phyloP scores from a whole-genome alignment of 2,113 vertebrate genomes.

The Coturnix japonica region DNA sequence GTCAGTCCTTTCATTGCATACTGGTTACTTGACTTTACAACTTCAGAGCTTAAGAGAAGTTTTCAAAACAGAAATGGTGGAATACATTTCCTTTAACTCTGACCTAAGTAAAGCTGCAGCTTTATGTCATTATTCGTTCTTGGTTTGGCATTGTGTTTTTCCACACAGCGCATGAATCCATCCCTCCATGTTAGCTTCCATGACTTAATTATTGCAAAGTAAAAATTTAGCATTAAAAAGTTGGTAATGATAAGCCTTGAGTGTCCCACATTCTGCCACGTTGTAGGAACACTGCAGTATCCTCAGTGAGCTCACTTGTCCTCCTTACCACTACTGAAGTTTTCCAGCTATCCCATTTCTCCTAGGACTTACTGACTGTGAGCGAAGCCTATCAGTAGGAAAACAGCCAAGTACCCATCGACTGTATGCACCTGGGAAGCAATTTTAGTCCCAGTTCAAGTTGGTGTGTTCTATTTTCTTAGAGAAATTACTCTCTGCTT shows the following conservation, averaged over 20 bases:
- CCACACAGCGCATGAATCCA: not conserved
- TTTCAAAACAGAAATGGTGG: not conserved
- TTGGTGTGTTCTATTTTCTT: not conserved
- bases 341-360: not conserved
- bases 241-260: not conserved
- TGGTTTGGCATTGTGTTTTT: not conserved
- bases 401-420: not conserved
- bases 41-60: not conserved
- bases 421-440: not conserved
- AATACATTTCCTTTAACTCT: not conserved
- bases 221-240: not conserved
- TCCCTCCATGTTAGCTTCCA: not conserved
- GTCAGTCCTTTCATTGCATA: accelerated
- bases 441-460: not conserved
- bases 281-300: not conserved
- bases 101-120: not conserved
- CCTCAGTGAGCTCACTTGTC: not conserved
- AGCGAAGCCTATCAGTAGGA: not conserved
- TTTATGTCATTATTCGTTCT: not conserved
- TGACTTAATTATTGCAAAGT: not conserved
- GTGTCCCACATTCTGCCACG: not conserved
- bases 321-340: not conserved
- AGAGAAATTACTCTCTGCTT: not conserved
- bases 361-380: not conserved
- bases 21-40: not conserved